Base-by-base conservation (phyloP, 1,140 invertebrate species). In the Cydia amplana region DNA sequence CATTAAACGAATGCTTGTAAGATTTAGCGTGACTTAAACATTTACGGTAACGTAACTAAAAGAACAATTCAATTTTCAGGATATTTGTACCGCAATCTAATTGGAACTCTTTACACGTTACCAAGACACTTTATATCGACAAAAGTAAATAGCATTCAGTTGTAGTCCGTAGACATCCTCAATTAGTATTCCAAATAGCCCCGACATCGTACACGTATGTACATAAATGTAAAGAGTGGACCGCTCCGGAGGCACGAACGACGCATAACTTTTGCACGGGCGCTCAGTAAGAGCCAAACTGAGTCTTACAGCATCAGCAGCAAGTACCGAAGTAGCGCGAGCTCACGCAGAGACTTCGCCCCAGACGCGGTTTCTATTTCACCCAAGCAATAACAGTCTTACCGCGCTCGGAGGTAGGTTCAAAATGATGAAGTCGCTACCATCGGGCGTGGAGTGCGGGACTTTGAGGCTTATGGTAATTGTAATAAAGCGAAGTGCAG, bases 401-500 rank as follows among this genome's bases (percentile, higher is more conserved):
- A 91, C 85, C 82, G 85, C 84, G 77, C 81, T 86, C 78, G 89
- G 84, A 83, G 87, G 87, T 91, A 90, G 90, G 91, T 93, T 92
- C 90, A 92, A 90, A 91, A 89, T 89, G 90, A 90, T 91, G 86
- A 86, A 89, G 85, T 91, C 84, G 74, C 76, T 51, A 64, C 74
- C 76, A 72, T 78, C 81, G 76, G 81, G 83, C 83, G 88, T 87
- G 80, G 90, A 92, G 90, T 91, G 88, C 84, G 88, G 89, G 91
- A 93, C 89, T 93, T 92, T 93, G 89, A 90, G 88, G 90, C 90
- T 93, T 93, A 93, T 89, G 86, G 88, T 91, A 92, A 92, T 93
- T 93, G 90, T 93, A 93, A 93, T 93, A 93, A 91, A 93, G 91
- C 89, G 90, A 88, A 93, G 91, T 93, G 90, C 90, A 93, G 88